Base-by-base conservation (phyloP, 2,888 invertebrate genomes). In the Temnothorax unifasciatus region DNA sequence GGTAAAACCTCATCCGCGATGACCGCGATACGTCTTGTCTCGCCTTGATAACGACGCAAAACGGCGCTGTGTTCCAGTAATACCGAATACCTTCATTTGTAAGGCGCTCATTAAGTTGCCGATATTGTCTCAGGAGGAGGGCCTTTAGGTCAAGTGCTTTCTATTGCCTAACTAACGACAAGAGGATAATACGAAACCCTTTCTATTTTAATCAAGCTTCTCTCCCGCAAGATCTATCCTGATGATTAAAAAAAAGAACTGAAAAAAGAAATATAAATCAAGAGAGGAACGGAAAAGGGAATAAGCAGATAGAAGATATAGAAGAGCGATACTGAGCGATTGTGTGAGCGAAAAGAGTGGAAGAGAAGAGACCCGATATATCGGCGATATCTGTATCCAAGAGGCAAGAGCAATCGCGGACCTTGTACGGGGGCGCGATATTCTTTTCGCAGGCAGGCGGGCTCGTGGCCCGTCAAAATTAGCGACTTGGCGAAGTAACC, bases 391-490 rank as follows among this genome's bases (percentile, higher is more conserved):
- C 3, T 11, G 13, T 50, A 47, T 38, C 2, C 2, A 54, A 54
- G 25, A 69, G 15, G 44, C 66, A 41, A 44, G 44, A 21, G 13
- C 11, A 15, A 3, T 50, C 21, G 73, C 21, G 44, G 57, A 79
- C 54, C 54, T 77, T 77, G 71, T 77, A 69, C 71, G 25, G 59
- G 54, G n/a, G 29, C 68, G n/a, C 68, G 41, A n/a, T 25, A 5
- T 52, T 66, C 18, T 54, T 68, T 54, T 41, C 15, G 8, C 52
- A 8, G 21, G 8, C 52, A 8, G 21, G n/a, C 21, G 47, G 25
- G 13, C 44, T 44, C 44, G 25, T 64, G n/a, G n/a, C 47, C 2
- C 15, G 41, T 69, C 74, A 47, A 59, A 79, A 79, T 73, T 73
- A 79, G 34, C 52, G 38, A 11, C 57, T 69, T 41, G 76, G 18